Base-by-base conservation (phyloP, 2,113 vertebrate species). In the Saguinus imperator region DNA sequence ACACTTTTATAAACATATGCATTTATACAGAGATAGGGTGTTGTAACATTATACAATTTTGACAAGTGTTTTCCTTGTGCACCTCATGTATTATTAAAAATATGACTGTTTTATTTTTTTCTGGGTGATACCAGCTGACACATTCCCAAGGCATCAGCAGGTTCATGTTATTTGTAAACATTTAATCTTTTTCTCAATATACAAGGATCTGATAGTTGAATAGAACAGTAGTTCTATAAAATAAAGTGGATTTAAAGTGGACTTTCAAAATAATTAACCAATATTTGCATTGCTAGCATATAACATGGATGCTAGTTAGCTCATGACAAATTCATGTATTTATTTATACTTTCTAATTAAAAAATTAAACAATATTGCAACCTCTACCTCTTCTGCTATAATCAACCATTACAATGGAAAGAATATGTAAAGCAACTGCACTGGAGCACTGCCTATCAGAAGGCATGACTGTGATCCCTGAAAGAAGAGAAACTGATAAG, bases 61-160 rank as follows among this genome's bases (percentile, higher is more conserved):
- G 97, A 97, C 96, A 98, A 96, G 52, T 87, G 85, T 93, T 97
- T 96, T 96, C 72, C 72, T 92, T 70, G n/a, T 68, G 92, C 20
- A 89, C 58, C 95, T 97, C 96, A 97, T 96, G 85, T 90, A 89
- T 97, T 98, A 98, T 98, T 98, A 92, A 97, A 98, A 94, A 86
- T 95, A 92, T 77, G 93, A 93, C 70, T 96, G 61, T 93, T 97
- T 29, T 40, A 90, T 97, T 97, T 96, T 91, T 95, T 95, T 94
- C 89, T 96, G 86, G 86, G 87, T 95, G 90, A 98, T 87, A 91
- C 77, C 80, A 94, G 83, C 64, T 96, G 93, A 97, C 86, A 91
- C 18, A 86, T 93, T 93, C 72, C 68, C 93, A 72, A 97, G 88
- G 20, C 81, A 93, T 91, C 52, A 83, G 92, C 48, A 92, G 55